Evolutionary conservation across 92 coral and sea anemone genomes (phyloP).

Genomic region (Scolanthus callimorphus): DNA sequence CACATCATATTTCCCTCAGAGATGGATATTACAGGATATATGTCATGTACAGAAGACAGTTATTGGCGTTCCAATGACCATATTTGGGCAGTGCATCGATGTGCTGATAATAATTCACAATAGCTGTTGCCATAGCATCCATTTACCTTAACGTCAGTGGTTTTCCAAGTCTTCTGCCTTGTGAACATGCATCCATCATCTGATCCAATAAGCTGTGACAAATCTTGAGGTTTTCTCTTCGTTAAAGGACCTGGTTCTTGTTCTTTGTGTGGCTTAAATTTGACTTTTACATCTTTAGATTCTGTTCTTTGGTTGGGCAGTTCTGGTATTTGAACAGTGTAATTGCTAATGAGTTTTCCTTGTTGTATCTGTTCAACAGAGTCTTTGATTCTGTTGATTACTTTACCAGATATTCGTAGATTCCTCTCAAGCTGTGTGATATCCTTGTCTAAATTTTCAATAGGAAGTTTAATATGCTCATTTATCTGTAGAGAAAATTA

Average conservation of each 20-base stretch:
- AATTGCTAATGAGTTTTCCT: slow-evolving; percentile 5
- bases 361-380: slow-evolving; percentile 36
- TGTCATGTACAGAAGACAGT: no score
- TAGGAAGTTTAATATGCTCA: slow-evolving; percentile 70
- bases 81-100: no score
- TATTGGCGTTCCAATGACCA: no score
- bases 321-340: slow-evolving; percentile 6
- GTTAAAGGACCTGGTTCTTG: no score
- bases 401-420: slow-evolving; percentile 75
- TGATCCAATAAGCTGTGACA: not conserved
- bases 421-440: slow-evolving; percentile 70
- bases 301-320: slow-evolving; percentile 10
- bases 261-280: slow-evolving; percentile 3
- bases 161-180: slow-evolving; percentile 70
- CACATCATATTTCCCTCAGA: no score
- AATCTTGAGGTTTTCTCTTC: slow-evolving; percentile 3
- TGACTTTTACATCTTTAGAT: slow-evolving; percentile 5
- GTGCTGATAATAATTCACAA: no score
- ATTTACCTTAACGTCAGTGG: slow-evolving; percentile 91
- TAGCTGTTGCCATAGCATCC: no score
- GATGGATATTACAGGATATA: no score
- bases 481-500: slow-evolving; percentile 28
- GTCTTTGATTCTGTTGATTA: slow-evolving; percentile 66
- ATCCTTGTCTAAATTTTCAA: slow-evolving; percentile 73
- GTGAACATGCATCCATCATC: slow-evolving; percentile 94